These are phyloP conservation scores for Crenuchus spilurus DNA, from an alignment of 2,797 vertebrate genomes.

Conservation along the genomic window DNA sequence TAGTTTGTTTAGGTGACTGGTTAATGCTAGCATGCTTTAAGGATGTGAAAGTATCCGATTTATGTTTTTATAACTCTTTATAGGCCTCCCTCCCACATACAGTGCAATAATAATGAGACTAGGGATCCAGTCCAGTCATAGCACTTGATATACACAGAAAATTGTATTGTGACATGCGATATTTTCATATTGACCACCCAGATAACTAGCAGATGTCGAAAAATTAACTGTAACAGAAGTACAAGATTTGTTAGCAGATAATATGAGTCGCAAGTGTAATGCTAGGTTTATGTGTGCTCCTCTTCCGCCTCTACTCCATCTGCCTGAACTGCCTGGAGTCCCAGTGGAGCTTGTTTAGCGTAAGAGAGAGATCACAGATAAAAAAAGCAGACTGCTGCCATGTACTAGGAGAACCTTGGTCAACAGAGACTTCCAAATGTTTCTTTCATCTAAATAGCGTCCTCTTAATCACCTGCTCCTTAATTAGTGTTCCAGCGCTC, in stretches of 20 bases:
- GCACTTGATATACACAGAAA: too few species aligned
- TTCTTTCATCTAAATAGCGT: conserved; percentile 8
- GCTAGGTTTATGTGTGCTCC: background rate
- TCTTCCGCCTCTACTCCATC: conserved; percentile 9
- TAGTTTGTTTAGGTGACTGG: too few species aligned
- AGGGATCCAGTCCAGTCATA: too few species aligned
- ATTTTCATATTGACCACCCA: too few species aligned
- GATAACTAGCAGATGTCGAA: too few species aligned
- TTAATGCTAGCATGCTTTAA: too few species aligned
- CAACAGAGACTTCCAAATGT: conserved; percentile 10
- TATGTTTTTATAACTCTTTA: too few species aligned
- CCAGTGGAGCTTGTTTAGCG: conserved; percentile 29
- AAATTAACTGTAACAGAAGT: too few species aligned
- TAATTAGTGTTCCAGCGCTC: conserved; percentile 1
- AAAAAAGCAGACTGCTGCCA: conserved; percentile 4
- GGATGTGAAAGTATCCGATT: too few species aligned
- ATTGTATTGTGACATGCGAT: too few species aligned
- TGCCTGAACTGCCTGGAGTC: background rate
- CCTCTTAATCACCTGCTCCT: background rate
- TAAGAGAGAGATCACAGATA: conserved; percentile 20
- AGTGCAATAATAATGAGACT: too few species aligned
- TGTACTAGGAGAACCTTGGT: background rate
- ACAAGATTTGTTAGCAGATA: background rate
- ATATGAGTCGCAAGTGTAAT: background rate
- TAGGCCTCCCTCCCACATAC: too few species aligned